Conservation (phyloP, 1,140 invertebrate genomes). For the Physella acuta region DNA sequence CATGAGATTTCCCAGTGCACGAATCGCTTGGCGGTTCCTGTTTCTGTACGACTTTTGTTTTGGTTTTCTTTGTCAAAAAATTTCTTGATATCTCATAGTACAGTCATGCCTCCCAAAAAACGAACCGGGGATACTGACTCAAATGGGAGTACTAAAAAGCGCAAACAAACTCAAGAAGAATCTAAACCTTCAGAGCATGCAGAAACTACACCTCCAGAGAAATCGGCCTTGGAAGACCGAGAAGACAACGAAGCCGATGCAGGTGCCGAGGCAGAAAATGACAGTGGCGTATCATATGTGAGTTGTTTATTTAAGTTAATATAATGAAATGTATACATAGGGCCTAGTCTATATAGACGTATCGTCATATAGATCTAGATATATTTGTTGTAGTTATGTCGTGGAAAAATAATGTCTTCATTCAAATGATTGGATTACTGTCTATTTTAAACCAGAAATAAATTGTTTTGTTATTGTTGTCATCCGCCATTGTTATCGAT, state of each 20-base stretch:
- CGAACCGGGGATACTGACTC: conserved; percentile 36
- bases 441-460: too few species aligned
- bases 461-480: too few species aligned
- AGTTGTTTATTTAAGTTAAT: conserved; percentile 23
- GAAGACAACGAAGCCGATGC: conserved; percentile 17
- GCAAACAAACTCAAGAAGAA: conserved; percentile 40
- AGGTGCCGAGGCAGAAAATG: conserved; percentile 22
- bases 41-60: neutral
- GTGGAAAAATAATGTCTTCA: neutral
- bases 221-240: conserved; percentile 37
- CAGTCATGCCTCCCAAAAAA: conserved; percentile 39
- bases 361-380: neutral
- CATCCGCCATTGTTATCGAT: too few species aligned
- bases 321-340: conserved; percentile 9
- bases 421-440: too few species aligned
- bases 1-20: conserved; percentile 5
- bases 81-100: neutral
- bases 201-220: conserved; percentile 27
- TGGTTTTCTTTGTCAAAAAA: conserved; percentile 16
- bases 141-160: conserved; percentile 37
- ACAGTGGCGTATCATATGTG: conserved; percentile 32
- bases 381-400: neutral
- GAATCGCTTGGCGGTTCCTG: conserved; percentile 20
- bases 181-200: conserved; percentile 40
- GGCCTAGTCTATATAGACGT: neutral